Percentiles rank a stretch among this genome's conserved stretches.
These are phyloP conservation scores for Leptarthrus brevirostris DNA, from an alignment of 2,888 invertebrate species.

Conservation along the genomic window DNA sequence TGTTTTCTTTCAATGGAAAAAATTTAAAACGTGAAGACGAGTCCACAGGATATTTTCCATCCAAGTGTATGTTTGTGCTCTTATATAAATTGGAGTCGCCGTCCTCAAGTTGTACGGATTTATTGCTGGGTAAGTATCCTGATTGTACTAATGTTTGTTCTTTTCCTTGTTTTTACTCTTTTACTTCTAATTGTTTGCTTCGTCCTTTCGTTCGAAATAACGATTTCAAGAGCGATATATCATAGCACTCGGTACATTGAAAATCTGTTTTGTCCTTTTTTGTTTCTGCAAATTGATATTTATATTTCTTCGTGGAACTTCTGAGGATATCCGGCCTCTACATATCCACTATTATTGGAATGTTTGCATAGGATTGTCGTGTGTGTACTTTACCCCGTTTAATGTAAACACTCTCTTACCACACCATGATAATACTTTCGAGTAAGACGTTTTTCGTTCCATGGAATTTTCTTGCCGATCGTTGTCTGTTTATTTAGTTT, in stretches of 20 bases:
- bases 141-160: slow-evolving; percentile 6
- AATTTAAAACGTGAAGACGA: slow-evolving; percentile 23
- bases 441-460: too few relatives aligned
- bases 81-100: slow-evolving; percentile 2
- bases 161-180: background rate
- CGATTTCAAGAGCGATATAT: slow-evolving; percentile 17
- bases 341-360: background rate
- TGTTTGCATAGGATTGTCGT: slow-evolving; percentile 1
- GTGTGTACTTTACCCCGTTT: background rate
- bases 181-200: background rate
- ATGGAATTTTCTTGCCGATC: too few relatives aligned
- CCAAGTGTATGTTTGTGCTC: too few relatives aligned
- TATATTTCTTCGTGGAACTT: slow-evolving; percentile 9
- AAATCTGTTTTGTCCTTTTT: slow-evolving; percentile 8
- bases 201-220: background rate
- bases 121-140: slow-evolving; percentile 30
- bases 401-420: too few relatives aligned
- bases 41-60: background rate
- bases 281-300: slow-evolving; percentile 11
- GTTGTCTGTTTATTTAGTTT: too few relatives aligned
- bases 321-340: background rate
- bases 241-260: slow-evolving; percentile 4
- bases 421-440: too few relatives aligned
- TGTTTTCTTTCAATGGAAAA: slow-evolving; percentile 7
- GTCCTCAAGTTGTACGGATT: slow-evolving; percentile 2